These are phyloP conservation scores for Oxyruncus cristatus DNA, from an alignment of 2,113 vertebrate genomes.

Conservation along the genomic window DNA sequence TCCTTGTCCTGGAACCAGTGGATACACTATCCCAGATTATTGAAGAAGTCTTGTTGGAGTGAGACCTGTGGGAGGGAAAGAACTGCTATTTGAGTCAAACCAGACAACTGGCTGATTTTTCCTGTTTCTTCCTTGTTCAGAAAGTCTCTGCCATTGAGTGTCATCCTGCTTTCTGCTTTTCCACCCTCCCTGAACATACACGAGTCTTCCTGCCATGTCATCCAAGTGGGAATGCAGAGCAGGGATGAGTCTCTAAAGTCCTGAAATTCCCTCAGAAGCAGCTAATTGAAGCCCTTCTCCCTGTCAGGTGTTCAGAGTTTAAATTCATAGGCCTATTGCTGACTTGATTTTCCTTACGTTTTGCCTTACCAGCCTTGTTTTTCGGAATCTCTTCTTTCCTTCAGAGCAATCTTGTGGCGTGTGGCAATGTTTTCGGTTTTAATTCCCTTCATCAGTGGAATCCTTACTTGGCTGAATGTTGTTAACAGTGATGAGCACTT, in stretches of 20 bases:
- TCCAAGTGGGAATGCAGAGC: background rate
- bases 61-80: background rate
- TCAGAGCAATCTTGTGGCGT: background rate
- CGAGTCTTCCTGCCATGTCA: background rate
- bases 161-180: background rate
- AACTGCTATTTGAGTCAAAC: background rate
- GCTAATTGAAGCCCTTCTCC: background rate
- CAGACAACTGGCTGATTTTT: background rate
- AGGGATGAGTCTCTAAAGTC: background rate
- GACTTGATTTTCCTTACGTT: background rate
- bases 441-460: background rate
- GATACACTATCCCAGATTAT: background rate
- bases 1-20: background rate
- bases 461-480: rapidly evolving
- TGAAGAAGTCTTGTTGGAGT: background rate
- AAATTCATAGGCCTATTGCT: background rate
- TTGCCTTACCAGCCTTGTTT: background rate
- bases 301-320: background rate
- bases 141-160: background rate
- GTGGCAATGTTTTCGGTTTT: background rate
- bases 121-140: background rate
- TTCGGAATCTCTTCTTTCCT: background rate
- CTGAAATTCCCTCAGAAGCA: background rate
- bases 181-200: background rate
- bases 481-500: background rate